A percentile compares a stretch with the other conserved stretches of the same genome.
Evolutionary conservation across 2,113 vertebrate species (phyloP).

Genomic region (Platycercus adscitus): DNA sequence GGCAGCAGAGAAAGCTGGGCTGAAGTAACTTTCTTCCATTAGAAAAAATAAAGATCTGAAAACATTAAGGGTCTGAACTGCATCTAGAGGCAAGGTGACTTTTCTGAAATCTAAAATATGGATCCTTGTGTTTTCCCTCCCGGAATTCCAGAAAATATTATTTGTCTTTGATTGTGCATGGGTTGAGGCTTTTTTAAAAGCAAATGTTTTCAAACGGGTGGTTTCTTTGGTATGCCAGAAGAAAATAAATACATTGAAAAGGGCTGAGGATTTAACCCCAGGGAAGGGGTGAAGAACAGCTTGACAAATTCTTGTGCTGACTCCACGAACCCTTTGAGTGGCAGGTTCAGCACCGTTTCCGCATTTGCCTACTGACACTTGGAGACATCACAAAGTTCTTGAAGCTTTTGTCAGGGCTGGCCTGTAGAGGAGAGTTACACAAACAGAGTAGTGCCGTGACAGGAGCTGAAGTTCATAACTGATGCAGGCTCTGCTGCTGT

Average conservation of each 20-base stretch:
- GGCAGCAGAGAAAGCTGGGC: neutral
- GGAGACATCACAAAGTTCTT: neutral
- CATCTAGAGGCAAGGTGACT: neutral
- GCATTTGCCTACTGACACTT: neutral
- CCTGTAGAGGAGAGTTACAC: neutral
- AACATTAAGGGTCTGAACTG: neutral
- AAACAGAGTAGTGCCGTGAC: neutral
- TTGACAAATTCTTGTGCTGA: neutral
- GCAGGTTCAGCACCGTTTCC: neutral
- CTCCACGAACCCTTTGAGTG: neutral
- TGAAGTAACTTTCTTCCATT: neutral
- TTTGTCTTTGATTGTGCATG: conserved; percentile 2
- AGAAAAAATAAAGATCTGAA: neutral
- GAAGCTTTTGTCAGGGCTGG: neutral
- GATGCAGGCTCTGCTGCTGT: neutral
- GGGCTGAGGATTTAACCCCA: conserved; percentile 26
- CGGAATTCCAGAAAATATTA: neutral
- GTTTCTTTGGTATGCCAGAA: conserved; percentile 40
- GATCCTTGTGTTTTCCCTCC: neutral
- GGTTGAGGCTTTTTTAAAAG: neutral
- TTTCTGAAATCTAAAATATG: neutral
- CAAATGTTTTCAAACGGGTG: conserved; percentile 28
- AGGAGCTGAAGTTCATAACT: neutral
- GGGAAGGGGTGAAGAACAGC: neutral
- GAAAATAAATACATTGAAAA: conserved; percentile 44